Percentiles rank a stretch among this genome's conserved stretches.
Conservation (phyloP, 2,113 vertebrate genomes). For the Forbesichthys agassizii region DNA sequence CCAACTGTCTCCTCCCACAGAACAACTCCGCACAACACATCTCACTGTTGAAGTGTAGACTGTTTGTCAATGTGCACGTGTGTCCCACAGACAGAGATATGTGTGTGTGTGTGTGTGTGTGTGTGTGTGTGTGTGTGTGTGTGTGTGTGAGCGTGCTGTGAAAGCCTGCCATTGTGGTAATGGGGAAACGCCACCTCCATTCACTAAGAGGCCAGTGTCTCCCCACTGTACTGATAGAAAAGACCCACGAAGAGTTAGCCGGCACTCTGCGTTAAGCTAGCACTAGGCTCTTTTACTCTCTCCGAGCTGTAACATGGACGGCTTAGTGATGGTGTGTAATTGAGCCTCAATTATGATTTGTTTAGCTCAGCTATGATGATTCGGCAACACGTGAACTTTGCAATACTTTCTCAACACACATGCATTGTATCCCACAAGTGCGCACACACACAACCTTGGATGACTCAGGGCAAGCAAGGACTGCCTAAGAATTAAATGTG, state of each 20-base stretch:
- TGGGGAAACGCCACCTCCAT: constrained; percentile 60
- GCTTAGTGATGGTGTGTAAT: background rate
- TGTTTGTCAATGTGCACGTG: constrained; percentile 46
- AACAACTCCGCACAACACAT: constrained; percentile 49
- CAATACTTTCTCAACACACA: constrained; percentile 8
- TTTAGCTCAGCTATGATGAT: constrained; percentile 26
- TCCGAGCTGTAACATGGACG: background rate
- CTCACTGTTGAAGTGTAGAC: constrained; percentile 50
- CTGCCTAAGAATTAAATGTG: too few species aligned
- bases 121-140: constrained; percentile 38
- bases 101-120: too few species aligned
- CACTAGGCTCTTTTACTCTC: too few species aligned
- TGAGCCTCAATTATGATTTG: constrained; percentile 17
- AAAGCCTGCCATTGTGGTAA: constrained; percentile 65
- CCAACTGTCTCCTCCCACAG: constrained; percentile 32
- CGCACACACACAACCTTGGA: too few species aligned
- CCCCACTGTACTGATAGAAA: constrained; percentile 35
- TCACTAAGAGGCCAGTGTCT: constrained; percentile 55
- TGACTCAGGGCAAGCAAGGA: too few species aligned
- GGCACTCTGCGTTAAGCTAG: constrained; percentile 6
- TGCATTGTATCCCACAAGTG: constrained; percentile 6
- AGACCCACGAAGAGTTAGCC: constrained; percentile 28
- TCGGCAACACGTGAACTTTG: constrained; percentile 18
- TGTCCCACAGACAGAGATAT: constrained; percentile 24
- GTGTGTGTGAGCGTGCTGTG: constrained; percentile 25